Evolutionary conservation across 2,113 vertebrate species (phyloP), one percentile per base, ranked within the genome.

Genomic region (Rhinoderma darwinii): DNA sequence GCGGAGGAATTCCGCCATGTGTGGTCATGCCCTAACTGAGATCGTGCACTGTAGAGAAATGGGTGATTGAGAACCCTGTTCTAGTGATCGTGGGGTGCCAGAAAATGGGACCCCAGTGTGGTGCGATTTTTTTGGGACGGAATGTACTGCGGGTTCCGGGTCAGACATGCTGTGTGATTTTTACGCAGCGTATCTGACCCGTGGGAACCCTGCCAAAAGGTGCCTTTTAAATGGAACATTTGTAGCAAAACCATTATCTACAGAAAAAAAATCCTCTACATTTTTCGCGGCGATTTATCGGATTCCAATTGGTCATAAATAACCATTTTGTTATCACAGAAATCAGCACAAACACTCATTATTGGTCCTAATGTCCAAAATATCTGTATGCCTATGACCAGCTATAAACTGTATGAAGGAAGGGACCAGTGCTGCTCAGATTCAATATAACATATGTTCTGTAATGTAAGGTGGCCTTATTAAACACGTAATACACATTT

Each of bases 401-500:
- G 27, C n/a, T 61, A n/a, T 61, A 61, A 17, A 1, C 32, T 70
- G 32, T 25, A 20, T 6, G 17, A n/a, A 25, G 68, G 8, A 72
- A 9, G 0, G 37, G 68, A 77, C 75, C 44, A 11, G 74, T 44
- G 9, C 30, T 30, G 14, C 73, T 76, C 74, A 25, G 27, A 78
- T 47, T 78, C 20, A 59, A 80, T 39, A 59, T 39, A 80, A 54
- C 51, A 80, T 80, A 80, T 80, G 77, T 56, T 59, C 35, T 56
- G 22, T 59, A 80, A 80, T 80, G 51, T 37, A 54, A 47, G 47
- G 32, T 51, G 73, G 35, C 35, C 51, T 54, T 80, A 39, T 39
- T 80, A 59, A 51, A 80, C 35, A 56, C 51, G 22, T 80, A 59
- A 80, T 80, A 80, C 77, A 80, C 77, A 59, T 80, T 80, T 80